Evolutionary conservation across 2,797 vertebrate genomes (phyloP).

Genomic region (Vipera ursinii): DNA sequence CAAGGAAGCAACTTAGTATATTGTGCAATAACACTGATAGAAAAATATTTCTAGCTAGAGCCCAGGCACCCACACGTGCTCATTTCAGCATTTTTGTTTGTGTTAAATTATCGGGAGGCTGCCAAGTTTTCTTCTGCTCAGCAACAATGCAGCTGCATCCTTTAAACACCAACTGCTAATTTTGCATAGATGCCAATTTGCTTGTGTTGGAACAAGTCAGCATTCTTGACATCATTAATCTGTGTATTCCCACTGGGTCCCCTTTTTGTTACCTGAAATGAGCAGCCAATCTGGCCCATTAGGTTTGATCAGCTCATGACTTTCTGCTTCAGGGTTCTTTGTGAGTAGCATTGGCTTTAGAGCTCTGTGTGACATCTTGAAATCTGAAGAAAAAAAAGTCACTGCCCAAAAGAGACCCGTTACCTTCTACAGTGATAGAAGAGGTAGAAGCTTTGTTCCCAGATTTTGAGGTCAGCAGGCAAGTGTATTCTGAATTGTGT

Average conservation of each 20-base stretch:
- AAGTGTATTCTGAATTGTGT: constrained; percentile 81
- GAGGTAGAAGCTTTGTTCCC: constrained; percentile 77
- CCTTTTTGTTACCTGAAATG: not conserved
- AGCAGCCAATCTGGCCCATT: not conserved
- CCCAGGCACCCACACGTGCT: not conserved
- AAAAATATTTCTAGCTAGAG: not conserved
- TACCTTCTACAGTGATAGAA: constrained; percentile 66
- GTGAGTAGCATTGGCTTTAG: not conserved
- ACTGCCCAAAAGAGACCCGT: constrained; percentile 32
- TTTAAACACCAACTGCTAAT: not conserved
- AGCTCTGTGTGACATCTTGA: not conserved
- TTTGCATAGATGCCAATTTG: not conserved
- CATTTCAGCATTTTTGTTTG: not conserved
- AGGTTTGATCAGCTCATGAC: not conserved
- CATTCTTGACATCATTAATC: not conserved
- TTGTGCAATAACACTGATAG: not conserved
- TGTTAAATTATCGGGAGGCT: not conserved
- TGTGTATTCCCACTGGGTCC: not conserved
- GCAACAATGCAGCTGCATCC: not conserved
- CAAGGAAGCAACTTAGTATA: not conserved
- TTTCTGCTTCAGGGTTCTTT: not conserved
- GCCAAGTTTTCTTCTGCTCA: not conserved
- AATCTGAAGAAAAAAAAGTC: not conserved
- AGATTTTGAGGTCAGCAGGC: constrained; percentile 75
- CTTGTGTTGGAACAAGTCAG: not conserved